Evolutionary conservation across 1,140 invertebrate species (phyloP), one percentile per base, ranked within the genome.

Genomic region (Drosophila equinoxialis): DNA sequence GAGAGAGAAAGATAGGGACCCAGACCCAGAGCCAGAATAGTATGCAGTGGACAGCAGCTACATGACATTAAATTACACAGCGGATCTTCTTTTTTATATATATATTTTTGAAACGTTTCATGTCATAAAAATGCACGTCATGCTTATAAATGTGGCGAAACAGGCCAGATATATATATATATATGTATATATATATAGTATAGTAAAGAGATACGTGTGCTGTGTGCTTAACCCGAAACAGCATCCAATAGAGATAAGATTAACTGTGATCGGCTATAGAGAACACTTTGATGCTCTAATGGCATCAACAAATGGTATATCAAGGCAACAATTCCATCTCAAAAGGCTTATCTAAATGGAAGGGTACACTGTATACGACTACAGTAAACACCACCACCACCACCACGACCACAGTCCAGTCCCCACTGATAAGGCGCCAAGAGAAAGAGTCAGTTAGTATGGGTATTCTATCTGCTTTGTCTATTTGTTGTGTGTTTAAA

Each of bases 111-210:
- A 35, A 67, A 71, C 77, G 48, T 71, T 68, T 69, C 78, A 66
- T 67, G 75, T 85, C 69, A 87, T 86, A 77, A 82, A 86, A 82
- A 70, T 87, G 82, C 82, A 71, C 30, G 83, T 83, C 82, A 86
- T 77, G 83, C 67, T 60, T 55, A 78, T 71, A 77, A 79, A 81
- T 63, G 77, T 58, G 13, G 35, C 39, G 60, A 11, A 33, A 10
- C 26, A 8, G 41, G 39, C 23, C n/a, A 26, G 17, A 65, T 51
- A 23, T 51, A 23, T 11, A 20, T 7, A 17, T 17, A 17, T 17
- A 48, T 48, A 41, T 48, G 20, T 17, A 17, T 20, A 48, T 20
- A 8, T 48, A 10, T 35, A 64, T 42, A 48, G 68, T 39, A 39
- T 37, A 57, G 55, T 17, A 30, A 30, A 58, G 55, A 58, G 55